A percentile compares a stretch with the other conserved stretches of the same genome.
These are phyloP conservation scores for Drosophila pseudotakahashii DNA, from an alignment of 2,888 invertebrate species.

Conservation along the genomic window DNA sequence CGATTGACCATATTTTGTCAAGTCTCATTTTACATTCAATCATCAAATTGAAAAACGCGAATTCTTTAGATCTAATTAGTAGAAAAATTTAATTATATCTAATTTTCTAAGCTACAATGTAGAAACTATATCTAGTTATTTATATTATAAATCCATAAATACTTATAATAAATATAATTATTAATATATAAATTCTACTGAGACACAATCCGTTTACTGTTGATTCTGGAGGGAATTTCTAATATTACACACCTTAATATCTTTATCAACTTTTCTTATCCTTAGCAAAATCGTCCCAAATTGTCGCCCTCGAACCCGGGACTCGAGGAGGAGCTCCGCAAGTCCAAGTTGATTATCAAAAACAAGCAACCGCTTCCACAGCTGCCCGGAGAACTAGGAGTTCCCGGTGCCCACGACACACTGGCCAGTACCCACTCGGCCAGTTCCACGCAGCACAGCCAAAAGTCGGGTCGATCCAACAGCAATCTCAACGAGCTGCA, in stretches of 20 bases:
- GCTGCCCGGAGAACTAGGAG: slow-evolving; percentile 72
- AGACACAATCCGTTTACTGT: not conserved
- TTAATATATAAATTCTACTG: too few species aligned
- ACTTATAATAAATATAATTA: too few species aligned
- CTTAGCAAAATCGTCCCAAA: slow-evolving; percentile 80
- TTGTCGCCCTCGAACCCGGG: slow-evolving; percentile 83
- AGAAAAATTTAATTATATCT: too few species aligned
- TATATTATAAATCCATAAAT: too few species aligned
- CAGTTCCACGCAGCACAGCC: slow-evolving; percentile 69
- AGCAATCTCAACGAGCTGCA: slow-evolving; percentile 85
- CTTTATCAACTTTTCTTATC: not conserved
- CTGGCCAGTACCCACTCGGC: slow-evolving; percentile 63
- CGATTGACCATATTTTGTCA: not conserved
- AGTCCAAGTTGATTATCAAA: slow-evolving; percentile 84
- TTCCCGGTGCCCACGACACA: slow-evolving; percentile 53
- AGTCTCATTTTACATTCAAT: too few species aligned
- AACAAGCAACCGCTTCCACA: slow-evolving; percentile 84
- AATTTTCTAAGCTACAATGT: too few species aligned
- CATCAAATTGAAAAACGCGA: too few species aligned
- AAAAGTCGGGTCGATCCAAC: slow-evolving; percentile 73
- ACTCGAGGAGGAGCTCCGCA: slow-evolving; percentile 82
- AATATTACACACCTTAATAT: too few species aligned
- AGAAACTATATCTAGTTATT: too few species aligned
- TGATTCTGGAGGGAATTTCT: not conserved
- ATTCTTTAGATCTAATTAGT: too few species aligned